Conservation (phyloP, 2,113 vertebrate genomes). For the Bostrychus sinensis region DNA sequence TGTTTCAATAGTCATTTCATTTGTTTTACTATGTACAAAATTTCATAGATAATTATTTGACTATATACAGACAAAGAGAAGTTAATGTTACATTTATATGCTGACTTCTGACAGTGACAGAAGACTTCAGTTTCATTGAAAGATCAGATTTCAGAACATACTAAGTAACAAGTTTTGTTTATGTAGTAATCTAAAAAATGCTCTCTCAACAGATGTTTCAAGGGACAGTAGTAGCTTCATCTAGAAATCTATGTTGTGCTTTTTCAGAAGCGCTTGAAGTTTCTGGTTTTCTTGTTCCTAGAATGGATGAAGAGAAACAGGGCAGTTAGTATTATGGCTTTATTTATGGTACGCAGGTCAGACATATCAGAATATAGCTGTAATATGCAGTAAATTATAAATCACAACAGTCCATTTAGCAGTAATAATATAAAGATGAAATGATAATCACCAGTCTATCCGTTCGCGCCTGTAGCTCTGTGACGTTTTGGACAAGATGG, state of each 20-base stretch:
- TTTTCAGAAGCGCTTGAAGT: slow-evolving; percentile 81
- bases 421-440: background rate
- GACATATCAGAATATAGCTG: background rate
- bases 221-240: background rate
- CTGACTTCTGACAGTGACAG: background rate
- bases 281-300: slow-evolving; percentile 89
- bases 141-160: background rate
- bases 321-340: background rate
- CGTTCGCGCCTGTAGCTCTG: slow-evolving; percentile 84
- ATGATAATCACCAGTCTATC: slow-evolving; percentile 82
- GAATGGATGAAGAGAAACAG: slow-evolving; percentile 24
- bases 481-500: slow-evolving; percentile 82
- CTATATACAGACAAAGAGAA: slow-evolving; percentile 16
- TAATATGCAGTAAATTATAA: no score
- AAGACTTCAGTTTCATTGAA: background rate
- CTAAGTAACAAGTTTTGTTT: background rate
- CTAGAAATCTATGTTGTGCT: slow-evolving; percentile 74
- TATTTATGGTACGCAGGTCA: background rate
- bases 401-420: no score
- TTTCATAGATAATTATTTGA: background rate
- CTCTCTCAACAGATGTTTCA: background rate
- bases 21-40: slow-evolving; percentile 21
- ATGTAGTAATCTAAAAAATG: background rate
- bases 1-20: background rate
- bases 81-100: background rate